phyloP scores from a whole-genome alignment of 2,888 invertebrate species.

The Nebria brevicollis region DNA sequence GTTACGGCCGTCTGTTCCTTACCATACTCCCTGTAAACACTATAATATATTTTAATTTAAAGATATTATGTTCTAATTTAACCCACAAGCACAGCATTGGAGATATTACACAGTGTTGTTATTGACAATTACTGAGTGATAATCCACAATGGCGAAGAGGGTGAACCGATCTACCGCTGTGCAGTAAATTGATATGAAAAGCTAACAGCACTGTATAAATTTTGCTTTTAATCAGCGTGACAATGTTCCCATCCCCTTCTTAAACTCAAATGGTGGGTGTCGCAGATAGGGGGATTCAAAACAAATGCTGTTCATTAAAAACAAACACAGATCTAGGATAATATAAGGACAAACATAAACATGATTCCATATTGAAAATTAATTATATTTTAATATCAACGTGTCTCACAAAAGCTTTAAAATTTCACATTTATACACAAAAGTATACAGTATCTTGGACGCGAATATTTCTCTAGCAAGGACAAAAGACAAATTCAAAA shows the following conservation, averaged over 20 bases:
- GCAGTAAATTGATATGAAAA: conserved; percentile 42
- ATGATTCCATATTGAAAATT: conserved; percentile 60
- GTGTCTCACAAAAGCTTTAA: conserved; percentile 63
- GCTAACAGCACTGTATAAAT: conserved; percentile 40
- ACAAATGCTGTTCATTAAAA: not conserved
- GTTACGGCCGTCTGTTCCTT: too few relatives aligned
- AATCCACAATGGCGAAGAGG: not conserved
- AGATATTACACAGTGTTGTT: too few relatives aligned
- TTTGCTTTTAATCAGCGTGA: conserved; percentile 48
- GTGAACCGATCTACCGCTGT: conserved; percentile 40
- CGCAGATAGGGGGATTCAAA: not conserved
- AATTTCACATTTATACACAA: conserved; percentile 46
- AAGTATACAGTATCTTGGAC: conserved; percentile 34
- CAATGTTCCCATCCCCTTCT: conserved; percentile 34
- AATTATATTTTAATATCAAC: conserved; percentile 59
- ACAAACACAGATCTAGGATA: not conserved
- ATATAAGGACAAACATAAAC: not conserved
- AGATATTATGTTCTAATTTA: too few relatives aligned
- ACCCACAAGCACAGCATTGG: too few relatives aligned
- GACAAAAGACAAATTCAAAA: conserved; percentile 49
- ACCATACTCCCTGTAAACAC: too few relatives aligned
- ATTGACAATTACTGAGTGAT: not conserved
- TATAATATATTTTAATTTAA: too few relatives aligned
- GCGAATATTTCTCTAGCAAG: conserved; percentile 59
- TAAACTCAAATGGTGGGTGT: not conserved